A percentile compares a stretch with the other conserved stretches of the same genome.
phyloP scores from a whole-genome alignment of 2,113 vertebrate species.

The rabbit (Oryctolagus cuniculus) region DNA sequence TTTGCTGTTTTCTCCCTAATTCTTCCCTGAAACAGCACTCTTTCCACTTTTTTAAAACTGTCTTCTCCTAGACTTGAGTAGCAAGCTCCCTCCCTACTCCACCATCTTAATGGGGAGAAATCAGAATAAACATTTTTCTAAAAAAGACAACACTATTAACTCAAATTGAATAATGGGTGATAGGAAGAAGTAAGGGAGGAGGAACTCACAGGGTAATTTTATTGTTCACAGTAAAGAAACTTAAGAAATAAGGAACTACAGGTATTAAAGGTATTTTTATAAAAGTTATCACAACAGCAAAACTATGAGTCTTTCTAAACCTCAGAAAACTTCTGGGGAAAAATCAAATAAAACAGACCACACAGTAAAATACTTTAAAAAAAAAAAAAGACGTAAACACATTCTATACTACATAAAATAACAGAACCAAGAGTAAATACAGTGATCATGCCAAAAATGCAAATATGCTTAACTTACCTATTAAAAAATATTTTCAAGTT shows the following conservation, averaged over 20 bases:
- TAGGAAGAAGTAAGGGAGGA: neutral
- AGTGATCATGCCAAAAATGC: conserved; percentile 19
- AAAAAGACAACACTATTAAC: too few relatives aligned
- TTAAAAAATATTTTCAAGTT: conserved; percentile 35
- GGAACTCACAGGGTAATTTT: neutral
- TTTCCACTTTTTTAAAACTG: too few relatives aligned
- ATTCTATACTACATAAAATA: conserved; percentile 3
- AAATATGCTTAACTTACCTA: neutral
- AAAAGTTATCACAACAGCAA: conserved; percentile 18
- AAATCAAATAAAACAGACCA: neutral
- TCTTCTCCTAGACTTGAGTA: too few relatives aligned
- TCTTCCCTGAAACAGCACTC: too few relatives aligned
- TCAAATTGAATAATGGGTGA: too few relatives aligned
- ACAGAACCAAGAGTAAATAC: conserved; percentile 18
- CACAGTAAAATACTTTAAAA: neutral
- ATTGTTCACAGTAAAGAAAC: neutral
- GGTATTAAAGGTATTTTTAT: neutral
- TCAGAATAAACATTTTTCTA: too few relatives aligned
- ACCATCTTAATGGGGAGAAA: too few relatives aligned
- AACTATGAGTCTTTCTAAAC: conserved; percentile 24
- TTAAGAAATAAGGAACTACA: neutral
- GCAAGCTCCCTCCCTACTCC: too few relatives aligned
- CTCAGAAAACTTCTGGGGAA: neutral
- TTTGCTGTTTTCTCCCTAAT: too few relatives aligned
- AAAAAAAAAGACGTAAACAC: neutral